These are phyloP conservation scores for Speoplatyrhinus poulsoni DNA, from an alignment of 2,113 vertebrate species.

Conservation along the genomic window DNA sequence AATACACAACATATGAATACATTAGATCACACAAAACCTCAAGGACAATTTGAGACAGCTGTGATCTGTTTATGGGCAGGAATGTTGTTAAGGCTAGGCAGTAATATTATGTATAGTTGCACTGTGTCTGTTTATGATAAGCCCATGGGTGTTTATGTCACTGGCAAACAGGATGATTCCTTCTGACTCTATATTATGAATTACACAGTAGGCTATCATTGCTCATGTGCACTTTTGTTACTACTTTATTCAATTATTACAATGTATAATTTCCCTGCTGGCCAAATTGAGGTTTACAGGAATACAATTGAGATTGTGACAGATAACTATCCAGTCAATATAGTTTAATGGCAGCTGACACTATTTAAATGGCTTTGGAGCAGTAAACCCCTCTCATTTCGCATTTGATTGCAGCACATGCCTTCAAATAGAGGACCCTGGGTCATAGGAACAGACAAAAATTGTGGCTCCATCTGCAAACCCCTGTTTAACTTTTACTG, in stretches of 20 bases:
- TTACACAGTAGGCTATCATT: no score
- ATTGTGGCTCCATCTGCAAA: conserved; percentile 1
- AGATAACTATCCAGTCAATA: no score
- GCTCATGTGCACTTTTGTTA: no score
- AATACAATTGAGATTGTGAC: no score
- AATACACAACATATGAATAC: conserved; percentile 24
- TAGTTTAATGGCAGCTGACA: no score
- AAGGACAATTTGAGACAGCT: conserved; percentile 40
- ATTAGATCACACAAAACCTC: conserved; percentile 10
- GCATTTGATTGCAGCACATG: not conserved
- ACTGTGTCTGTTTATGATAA: conserved; percentile 14
- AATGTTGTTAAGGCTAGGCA: conserved; percentile 24
- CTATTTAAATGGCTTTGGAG: no score
- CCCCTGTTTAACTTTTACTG: not conserved
- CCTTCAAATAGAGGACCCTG: conserved; percentile 21
- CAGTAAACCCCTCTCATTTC: no score
- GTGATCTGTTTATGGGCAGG: conserved; percentile 23
- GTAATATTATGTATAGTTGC: conserved; percentile 5
- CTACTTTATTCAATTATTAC: no score
- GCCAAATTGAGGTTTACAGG: no score
- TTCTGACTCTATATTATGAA: no score
- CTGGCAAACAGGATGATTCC: no score
- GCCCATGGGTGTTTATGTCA: not conserved
- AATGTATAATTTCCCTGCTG: no score
- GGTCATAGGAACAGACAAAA: conserved; percentile 2